Base-by-base conservation (phyloP, 2,113 vertebrate species). In the Zosterops hypoxanthus region DNA sequence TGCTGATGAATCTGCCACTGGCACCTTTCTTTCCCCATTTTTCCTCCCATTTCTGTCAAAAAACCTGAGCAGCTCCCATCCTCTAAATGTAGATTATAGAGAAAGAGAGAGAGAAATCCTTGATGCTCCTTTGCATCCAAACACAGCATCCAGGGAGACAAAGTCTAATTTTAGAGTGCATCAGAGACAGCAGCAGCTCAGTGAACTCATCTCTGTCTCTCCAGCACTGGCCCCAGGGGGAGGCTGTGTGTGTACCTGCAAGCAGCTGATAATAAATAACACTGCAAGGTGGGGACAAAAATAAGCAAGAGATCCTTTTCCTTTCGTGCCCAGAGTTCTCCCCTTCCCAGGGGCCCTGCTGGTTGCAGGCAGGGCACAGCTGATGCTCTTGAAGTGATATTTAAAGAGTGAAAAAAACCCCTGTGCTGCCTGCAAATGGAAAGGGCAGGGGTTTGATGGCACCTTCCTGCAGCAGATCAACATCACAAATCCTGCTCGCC, bases 111-210 rank as follows among this genome's bases (percentile, higher is more conserved):
- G 49, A 50, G 55, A 79, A 82, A 61, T 5, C 60, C 72, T 91
- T 95, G 92, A 89, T 89, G 55, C 82, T 92, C 94, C 49, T 87
- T 50, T 75, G 88, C 92, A 86, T 96, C 95, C 95, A 68, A 95
- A 95, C 87, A 49, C 39, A 44, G 84, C 92, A 96, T 86, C 79
- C 73, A 79, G 76, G 57, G 91, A 95, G 96, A 91, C 89, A 29
- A 83, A 94, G 68, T 95, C 95, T 98, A 96, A 98, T 97, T 96
- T 97, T 97, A 97, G 97, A 97, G 75, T 6, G 28, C 39, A 70
- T 72, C 79, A 83, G 86, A 97, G 93, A 79, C 95, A 68, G 91
- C 72, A 80, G 70, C 82, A 78, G 83, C 59, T 63, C 81, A 96
- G 96, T 81, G 92, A 97, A 97, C 96, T 94, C 96, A 90, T 85